A percentile compares a stretch with the other conserved stretches of the same genome.
phyloP scores from a whole-genome alignment of 2,113 vertebrate genomes.

The Emydura subglobosa region DNA sequence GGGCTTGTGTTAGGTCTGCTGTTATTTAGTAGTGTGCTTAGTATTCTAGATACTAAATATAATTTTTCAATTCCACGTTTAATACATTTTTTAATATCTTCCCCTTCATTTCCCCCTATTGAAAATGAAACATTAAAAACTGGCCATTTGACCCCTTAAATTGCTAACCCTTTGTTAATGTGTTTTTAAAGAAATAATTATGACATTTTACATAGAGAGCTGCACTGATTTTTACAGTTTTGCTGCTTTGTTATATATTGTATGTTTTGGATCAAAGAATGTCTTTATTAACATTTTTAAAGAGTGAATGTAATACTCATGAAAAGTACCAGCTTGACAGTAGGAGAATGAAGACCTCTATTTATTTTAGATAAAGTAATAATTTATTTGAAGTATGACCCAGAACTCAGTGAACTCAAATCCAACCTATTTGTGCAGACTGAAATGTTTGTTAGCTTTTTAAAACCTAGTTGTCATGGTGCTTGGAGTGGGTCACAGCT shows the following conservation, averaged over 20 bases:
- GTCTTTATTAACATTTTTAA: not conserved
- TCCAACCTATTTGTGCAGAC: not conserved
- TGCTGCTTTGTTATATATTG: not conserved
- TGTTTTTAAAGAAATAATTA: not conserved
- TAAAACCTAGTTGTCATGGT: no score
- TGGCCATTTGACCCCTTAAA: not conserved
- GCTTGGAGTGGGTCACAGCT: no score
- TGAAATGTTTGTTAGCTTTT: not conserved
- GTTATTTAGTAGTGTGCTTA: not conserved
- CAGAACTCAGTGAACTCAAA: not conserved
- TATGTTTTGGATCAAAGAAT: not conserved
- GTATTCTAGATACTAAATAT: not conserved
- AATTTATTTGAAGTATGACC: not conserved
- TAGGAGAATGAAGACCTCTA: not conserved
- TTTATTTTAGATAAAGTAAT: not conserved
- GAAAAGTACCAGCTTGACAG: not conserved
- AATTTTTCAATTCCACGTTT: not conserved
- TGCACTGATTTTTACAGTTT: not conserved
- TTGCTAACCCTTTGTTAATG: not conserved
- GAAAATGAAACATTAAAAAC: not conserved
- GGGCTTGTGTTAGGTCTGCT: rapidly evolving
- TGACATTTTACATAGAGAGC: not conserved
- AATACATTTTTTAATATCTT: not conserved
- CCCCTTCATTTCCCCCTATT: not conserved
- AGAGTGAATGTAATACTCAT: not conserved